A percentile compares a stretch with the other conserved stretches of the same genome.
Conservation (phyloP, 2,113 vertebrate species). For the Prinia subflava region DNA sequence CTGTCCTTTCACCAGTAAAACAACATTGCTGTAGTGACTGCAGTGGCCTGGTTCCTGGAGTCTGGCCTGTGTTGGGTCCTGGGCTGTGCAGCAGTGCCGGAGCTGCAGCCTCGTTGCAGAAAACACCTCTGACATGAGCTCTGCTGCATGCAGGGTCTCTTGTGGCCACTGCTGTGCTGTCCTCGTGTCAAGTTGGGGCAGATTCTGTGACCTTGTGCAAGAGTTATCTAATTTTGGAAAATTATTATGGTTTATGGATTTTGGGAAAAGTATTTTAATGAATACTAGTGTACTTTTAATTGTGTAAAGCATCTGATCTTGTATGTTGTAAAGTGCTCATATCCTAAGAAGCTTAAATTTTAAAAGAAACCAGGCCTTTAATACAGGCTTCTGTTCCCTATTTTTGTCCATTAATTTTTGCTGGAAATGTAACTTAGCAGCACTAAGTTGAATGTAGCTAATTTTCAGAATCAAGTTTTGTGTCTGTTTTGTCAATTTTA, state of each 20-base stretch:
- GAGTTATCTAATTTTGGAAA: neutral
- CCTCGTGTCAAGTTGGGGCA: neutral
- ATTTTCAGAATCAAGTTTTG: neutral
- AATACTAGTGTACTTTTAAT: neutral
- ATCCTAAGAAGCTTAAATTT: neutral
- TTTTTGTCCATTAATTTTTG: neutral
- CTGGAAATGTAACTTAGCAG: neutral
- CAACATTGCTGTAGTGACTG: neutral
- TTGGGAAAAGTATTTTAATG: neutral
- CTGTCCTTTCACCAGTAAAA: neutral
- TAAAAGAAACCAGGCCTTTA: neutral
- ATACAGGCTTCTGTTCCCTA: neutral
- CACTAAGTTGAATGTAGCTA: neutral
- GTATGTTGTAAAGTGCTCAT: neutral
- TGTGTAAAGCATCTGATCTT: neutral
- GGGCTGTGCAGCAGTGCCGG: neutral
- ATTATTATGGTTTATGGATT: neutral
- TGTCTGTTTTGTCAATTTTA: neutral
- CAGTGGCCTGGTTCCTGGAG: neutral
- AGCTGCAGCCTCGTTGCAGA: rapidly evolving
- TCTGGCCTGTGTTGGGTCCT: neutral
- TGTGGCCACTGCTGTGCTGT: neutral
- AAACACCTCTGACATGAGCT: neutral
- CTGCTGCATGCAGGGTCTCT: rapidly evolving
- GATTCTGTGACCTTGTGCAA: neutral